Conservation (phyloP, 2,797 vertebrate genomes). For the Centroberyx gerrardi region DNA sequence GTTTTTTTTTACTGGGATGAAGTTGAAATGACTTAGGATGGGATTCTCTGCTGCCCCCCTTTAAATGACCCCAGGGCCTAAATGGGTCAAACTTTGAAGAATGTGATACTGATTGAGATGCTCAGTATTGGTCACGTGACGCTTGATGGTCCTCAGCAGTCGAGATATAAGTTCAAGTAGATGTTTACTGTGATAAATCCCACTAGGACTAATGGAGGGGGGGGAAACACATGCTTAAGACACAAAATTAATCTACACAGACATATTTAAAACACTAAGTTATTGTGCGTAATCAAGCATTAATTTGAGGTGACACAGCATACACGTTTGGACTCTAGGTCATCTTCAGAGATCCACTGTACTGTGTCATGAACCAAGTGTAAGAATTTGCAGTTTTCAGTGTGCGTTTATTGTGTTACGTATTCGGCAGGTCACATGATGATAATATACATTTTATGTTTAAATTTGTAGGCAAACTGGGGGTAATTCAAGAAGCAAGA, state of each 20-base stretch:
- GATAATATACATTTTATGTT: constrained; percentile 2
- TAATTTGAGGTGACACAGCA: constrained; percentile 27
- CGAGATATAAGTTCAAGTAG: not conserved
- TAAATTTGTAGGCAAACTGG: constrained; percentile 9
- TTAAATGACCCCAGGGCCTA: not conserved
- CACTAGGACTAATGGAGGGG: not conserved
- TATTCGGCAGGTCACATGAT: constrained; percentile 21
- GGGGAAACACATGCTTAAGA: constrained; percentile 25
- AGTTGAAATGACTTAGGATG: constrained; percentile 4
- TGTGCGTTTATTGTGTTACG: constrained; percentile 9
- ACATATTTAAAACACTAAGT: constrained; percentile 14
- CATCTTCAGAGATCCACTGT: not conserved
- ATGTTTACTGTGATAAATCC: not conserved
- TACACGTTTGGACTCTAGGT: constrained; percentile 12
- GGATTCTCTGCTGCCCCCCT: not conserved
- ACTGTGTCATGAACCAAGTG: constrained; percentile 2
- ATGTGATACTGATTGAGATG: not conserved
- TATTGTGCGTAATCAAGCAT: constrained; percentile 6
- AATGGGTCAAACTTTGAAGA: not conserved
- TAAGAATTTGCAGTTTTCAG: constrained; percentile 16
- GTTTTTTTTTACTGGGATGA: not conserved
- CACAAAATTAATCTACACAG: not conserved
- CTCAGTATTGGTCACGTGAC: not conserved
- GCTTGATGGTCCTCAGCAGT: not conserved
- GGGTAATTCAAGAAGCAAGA: not conserved